Conservation (phyloP, 1,140 invertebrate genomes). For the Drosophila hydei region DNA sequence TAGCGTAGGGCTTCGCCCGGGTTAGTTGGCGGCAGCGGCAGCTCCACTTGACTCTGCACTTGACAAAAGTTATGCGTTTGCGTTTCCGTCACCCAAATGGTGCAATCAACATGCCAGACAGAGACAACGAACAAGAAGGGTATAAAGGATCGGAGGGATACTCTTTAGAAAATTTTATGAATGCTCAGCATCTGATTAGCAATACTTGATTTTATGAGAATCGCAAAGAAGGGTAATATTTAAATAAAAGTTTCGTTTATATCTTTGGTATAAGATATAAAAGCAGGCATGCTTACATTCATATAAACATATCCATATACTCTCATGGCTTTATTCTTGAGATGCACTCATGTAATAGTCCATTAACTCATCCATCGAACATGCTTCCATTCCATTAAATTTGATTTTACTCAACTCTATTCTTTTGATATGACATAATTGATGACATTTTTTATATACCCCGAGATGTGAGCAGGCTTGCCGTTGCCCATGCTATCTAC, state of each 20-base stretch:
- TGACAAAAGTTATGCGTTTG: constrained; percentile 77
- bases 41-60: constrained; percentile 50
- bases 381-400: background rate
- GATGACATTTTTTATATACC: constrained; percentile 6
- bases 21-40: background rate
- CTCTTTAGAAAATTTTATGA: background rate
- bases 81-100: constrained; percentile 62
- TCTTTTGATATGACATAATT: background rate
- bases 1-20: background rate
- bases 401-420: background rate
- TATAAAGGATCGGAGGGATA: background rate
- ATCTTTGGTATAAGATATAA: too few relatives aligned
- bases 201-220: background rate
- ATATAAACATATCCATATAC: too few relatives aligned
- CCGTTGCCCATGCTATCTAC: constrained; percentile 17
- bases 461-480: background rate
- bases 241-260: background rate
- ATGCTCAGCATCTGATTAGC: background rate
- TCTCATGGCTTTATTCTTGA: background rate
- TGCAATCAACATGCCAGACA: constrained; percentile 33
- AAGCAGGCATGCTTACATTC: too few relatives aligned
- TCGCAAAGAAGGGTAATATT: background rate
- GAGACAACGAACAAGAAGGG: background rate
- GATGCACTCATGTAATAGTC: background rate
- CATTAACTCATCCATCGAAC: background rate